These are phyloP conservation scores for Scalopus aquaticus DNA, from an alignment of 2,113 vertebrate genomes.

Conservation along the genomic window DNA sequence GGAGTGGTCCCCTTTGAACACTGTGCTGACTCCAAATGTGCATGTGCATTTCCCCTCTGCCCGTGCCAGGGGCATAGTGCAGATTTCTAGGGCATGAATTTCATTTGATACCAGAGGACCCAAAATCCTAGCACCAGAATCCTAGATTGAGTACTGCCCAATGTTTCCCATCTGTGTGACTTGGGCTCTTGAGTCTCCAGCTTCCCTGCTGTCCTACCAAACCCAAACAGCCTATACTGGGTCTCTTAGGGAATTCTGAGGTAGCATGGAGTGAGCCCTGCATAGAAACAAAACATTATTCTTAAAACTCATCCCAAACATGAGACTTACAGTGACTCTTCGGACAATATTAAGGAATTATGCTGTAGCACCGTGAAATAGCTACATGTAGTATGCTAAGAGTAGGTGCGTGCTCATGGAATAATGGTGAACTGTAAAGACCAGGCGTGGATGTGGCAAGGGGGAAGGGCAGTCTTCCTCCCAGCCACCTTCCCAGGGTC, in stretches of 20 bases:
- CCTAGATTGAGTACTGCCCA: background rate
- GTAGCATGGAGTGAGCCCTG: background rate
- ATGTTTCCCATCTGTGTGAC: background rate
- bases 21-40: background rate
- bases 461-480: background rate
- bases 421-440: background rate
- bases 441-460: background rate
- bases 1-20: background rate
- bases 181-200: background rate
- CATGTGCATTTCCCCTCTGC: background rate
- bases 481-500: background rate
- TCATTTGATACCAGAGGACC: background rate
- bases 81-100: background rate
- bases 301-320: background rate
- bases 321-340: background rate
- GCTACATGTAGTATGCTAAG: background rate
- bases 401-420: background rate
- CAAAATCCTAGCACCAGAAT: background rate
- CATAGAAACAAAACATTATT: background rate
- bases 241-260: background rate
- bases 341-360: background rate
- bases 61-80: rapidly evolving
- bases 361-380: background rate
- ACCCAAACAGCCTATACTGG: background rate
- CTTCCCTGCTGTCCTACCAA: background rate